Evolutionary conservation across 1,140 invertebrate species (phyloP).

Genomic region (Polypedilum pembai): DNA sequence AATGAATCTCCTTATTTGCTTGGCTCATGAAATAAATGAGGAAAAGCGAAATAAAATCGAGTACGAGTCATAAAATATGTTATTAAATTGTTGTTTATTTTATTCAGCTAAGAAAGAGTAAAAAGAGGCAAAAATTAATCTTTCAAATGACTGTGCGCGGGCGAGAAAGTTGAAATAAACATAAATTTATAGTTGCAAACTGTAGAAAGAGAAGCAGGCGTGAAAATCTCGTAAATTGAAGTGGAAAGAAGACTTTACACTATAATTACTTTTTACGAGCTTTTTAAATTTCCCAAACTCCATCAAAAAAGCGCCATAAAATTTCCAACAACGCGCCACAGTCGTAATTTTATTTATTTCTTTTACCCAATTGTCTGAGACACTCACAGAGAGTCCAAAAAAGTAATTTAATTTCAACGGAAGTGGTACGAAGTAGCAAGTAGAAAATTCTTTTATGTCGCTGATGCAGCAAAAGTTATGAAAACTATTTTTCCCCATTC

Average conservation of each 20-base stretch:
- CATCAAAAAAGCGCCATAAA: conserved; percentile 24
- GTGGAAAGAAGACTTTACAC: conserved; percentile 17
- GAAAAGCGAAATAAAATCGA: conserved; percentile 21
- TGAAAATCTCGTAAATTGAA: conserved; percentile 4
- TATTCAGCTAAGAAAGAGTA: background rate
- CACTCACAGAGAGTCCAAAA: background rate
- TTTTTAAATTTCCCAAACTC: conserved; percentile 4
- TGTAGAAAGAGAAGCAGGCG: background rate
- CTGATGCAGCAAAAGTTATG: conserved; percentile 16
- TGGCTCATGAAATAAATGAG: conserved; percentile 3
- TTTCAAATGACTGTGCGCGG: background rate
- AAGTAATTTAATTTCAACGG: conserved; percentile 5
- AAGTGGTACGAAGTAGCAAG: background rate
- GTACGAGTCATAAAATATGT: conserved; percentile 25
- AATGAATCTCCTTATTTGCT: background rate
- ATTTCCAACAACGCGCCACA: background rate
- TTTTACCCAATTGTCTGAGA: background rate
- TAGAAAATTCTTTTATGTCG: background rate
- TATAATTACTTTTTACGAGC: conserved; percentile 26
- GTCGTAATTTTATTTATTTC: conserved; percentile 19
- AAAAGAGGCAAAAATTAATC: background rate
- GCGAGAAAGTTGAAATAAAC: background rate
- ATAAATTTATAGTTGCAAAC: background rate
- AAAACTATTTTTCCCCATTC: background rate
- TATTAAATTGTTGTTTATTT: conserved; percentile 27